These are phyloP conservation scores for Chromobotia macracanthus DNA, from an alignment of 2,797 vertebrate species.

Conservation along the genomic window DNA sequence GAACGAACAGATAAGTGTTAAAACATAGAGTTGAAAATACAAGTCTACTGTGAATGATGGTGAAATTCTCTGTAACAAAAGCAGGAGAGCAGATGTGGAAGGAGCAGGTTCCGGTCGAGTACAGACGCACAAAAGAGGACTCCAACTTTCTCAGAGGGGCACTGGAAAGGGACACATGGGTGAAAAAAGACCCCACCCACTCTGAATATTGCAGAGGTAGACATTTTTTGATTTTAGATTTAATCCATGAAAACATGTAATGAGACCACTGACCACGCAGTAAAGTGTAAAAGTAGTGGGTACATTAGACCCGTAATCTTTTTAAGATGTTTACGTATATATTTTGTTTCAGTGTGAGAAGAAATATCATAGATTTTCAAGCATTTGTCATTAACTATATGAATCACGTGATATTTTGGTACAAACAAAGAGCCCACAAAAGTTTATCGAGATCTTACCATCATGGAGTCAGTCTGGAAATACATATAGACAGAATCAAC, in stretches of 20 bases:
- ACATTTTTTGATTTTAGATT: conserved; percentile 10
- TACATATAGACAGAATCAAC: no score
- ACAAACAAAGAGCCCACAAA: no score
- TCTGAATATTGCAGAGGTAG: conserved; percentile 1
- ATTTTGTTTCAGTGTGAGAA: no score
- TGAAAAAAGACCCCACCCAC: conserved; percentile 3
- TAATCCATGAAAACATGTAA: neutral
- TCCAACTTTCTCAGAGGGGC: conserved; percentile 63
- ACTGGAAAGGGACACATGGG: conserved; percentile 33
- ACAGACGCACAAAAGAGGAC: conserved; percentile 78
- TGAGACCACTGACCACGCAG: neutral
- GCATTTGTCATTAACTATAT: no score
- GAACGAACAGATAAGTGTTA: conserved; percentile 49
- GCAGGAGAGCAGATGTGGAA: conserved; percentile 81
- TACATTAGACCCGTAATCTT: no score
- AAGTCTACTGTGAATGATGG: conserved; percentile 67
- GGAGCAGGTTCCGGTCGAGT: conserved; percentile 76
- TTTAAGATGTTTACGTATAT: no score
- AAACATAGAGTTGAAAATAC: conserved; percentile 69
- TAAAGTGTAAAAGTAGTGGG: no score
- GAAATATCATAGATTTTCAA: no score
- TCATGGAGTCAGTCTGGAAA: no score
- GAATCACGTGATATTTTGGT: no score
- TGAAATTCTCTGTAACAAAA: conserved; percentile 67
- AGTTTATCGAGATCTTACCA: no score